These are phyloP conservation scores for Dendropsophus ebraccatus DNA, from an alignment of 2,113 vertebrate genomes.

Conservation along the genomic window DNA sequence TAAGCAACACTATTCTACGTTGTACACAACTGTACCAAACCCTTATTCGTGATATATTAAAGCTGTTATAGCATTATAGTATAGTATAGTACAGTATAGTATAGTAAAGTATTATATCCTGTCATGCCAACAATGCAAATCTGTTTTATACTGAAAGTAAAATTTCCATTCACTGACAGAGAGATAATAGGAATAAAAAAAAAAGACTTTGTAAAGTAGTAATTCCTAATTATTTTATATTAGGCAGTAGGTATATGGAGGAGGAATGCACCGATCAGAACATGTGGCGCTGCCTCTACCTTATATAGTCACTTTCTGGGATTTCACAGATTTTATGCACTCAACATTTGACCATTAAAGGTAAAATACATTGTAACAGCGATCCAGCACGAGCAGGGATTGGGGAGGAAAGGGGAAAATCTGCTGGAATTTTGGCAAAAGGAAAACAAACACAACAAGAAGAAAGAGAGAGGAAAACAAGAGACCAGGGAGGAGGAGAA, in stretches of 20 bases:
- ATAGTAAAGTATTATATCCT: neutral
- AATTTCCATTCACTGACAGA: too few species aligned
- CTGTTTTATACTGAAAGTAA: too few species aligned
- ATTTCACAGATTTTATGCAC: neutral
- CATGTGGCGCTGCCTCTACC: neutral
- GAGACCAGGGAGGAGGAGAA: neutral
- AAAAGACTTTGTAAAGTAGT: too few species aligned
- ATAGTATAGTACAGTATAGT: neutral
- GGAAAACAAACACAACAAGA: conserved; percentile 10
- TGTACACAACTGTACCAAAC: too few species aligned
- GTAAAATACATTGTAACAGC: neutral
- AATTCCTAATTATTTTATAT: too few species aligned
- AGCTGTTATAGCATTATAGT: neutral
- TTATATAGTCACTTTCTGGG: conserved; percentile 13
- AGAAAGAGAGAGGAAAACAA: neutral
- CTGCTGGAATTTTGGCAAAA: conserved; percentile 10
- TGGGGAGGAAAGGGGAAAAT: neutral
- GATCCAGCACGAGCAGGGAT: neutral
- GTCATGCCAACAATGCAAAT: too few species aligned
- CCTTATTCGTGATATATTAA: neutral
- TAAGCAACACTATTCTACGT: neutral
- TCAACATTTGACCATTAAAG: conserved; percentile 41
- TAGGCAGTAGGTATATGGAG: neutral
- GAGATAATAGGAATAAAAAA: too few species aligned
- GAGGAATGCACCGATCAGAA: neutral